Conservation (phyloP, 1,140 invertebrate species). For the Leptinotarsa defecta region DNA sequence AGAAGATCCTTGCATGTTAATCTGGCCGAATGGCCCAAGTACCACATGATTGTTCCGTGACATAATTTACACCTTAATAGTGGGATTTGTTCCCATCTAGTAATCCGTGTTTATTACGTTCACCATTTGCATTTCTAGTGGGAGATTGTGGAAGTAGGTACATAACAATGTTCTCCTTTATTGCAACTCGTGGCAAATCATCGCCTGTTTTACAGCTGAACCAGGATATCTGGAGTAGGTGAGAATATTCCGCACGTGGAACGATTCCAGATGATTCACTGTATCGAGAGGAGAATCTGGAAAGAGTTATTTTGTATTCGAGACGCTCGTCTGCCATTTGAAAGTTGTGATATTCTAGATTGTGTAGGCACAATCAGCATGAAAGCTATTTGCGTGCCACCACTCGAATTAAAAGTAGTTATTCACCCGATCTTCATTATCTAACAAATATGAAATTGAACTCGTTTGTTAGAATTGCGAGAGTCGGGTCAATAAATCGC, state of each 20-base stretch:
- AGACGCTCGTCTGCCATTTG: too few relatives aligned
- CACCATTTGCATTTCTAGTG: constrained; percentile 49
- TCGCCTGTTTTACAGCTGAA: not conserved
- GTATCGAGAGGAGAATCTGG: too few relatives aligned
- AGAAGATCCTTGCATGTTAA: constrained; percentile 50
- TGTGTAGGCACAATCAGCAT: not conserved
- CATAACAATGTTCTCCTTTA: constrained; percentile 42
- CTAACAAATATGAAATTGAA: too few relatives aligned
- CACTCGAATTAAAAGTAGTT: too few relatives aligned
- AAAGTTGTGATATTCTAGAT: not conserved
- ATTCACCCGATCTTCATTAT: too few relatives aligned
- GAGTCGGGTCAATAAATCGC: too few relatives aligned
- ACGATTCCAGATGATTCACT: not conserved
- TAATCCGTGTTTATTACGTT: constrained; percentile 49
- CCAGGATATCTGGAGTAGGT: not conserved
- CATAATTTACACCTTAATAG: constrained; percentile 53
- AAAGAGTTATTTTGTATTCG: too few relatives aligned
- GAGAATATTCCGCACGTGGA: not conserved
- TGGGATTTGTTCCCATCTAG: constrained; percentile 51
- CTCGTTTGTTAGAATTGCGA: too few relatives aligned
- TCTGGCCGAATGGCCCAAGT: constrained; percentile 47
- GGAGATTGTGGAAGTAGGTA: constrained; percentile 41
- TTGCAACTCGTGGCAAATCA: not conserved
- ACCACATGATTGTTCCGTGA: constrained; percentile 54
- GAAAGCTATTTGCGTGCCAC: too few relatives aligned